A percentile compares a stretch with the other conserved stretches of the same genome.
These are phyloP conservation scores for Myocastor coypus DNA, from an alignment of 2,113 vertebrate species.

Conservation along the genomic window DNA sequence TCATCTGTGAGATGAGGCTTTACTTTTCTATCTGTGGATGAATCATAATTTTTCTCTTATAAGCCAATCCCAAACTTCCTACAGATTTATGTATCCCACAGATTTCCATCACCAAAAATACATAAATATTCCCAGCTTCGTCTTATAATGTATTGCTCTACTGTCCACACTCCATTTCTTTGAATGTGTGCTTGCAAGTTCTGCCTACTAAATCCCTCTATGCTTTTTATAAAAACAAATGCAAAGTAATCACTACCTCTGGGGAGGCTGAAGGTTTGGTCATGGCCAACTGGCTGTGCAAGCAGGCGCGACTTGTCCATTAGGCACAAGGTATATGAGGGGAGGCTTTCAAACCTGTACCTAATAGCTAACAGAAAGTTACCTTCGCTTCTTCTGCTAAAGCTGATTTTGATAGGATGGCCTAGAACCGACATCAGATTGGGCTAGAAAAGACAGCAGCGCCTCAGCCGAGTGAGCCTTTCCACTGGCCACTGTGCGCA, in stretches of 20 bases:
- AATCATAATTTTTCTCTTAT: background rate
- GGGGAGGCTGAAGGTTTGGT: background rate
- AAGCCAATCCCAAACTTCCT: background rate
- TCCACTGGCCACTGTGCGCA: too few relatives aligned
- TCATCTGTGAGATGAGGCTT: background rate
- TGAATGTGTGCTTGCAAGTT: background rate
- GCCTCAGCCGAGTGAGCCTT: background rate
- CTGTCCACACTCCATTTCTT: background rate
- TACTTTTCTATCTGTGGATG: background rate
- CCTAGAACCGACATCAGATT: too few relatives aligned
- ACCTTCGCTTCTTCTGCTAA: background rate
- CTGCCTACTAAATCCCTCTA: background rate
- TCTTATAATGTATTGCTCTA: background rate
- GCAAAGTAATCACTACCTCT: background rate
- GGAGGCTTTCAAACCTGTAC: background rate
- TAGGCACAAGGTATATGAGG: background rate
- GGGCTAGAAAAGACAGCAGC: background rate
- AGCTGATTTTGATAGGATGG: background rate
- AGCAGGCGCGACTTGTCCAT: background rate
- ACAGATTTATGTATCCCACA: background rate
- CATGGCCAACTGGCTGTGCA: background rate
- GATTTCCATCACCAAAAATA: background rate
- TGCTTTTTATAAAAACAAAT: background rate
- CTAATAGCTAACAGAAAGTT: background rate
- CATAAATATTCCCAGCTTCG: background rate